phyloP scores from a whole-genome alignment of 2,113 vertebrate genomes.

The Sinocyclocheilus grahami region DNA sequence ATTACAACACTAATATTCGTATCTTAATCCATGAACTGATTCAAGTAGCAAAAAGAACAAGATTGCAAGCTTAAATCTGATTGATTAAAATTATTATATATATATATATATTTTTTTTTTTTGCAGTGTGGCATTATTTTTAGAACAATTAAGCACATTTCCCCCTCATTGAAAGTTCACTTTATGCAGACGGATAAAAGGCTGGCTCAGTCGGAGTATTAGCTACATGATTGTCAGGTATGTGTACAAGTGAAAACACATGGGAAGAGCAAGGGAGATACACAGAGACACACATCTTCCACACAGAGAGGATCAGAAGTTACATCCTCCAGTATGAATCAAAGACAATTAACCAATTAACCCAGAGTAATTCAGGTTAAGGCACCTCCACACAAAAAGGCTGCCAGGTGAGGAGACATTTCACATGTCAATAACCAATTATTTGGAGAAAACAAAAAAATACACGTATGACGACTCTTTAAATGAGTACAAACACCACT shows the following conservation, averaged over 20 bases:
- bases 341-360: slow-evolving; percentile 32
- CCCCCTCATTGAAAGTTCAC: not conserved
- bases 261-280: not conserved
- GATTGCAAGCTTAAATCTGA: not conserved
- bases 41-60: no score
- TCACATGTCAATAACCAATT: not conserved
- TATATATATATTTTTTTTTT: no score
- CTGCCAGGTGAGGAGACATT: not conserved
- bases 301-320: slow-evolving; percentile 7
- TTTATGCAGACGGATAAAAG: not conserved
- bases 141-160: not conserved
- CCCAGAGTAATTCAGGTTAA: slow-evolving; percentile 18
- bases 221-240: not conserved
- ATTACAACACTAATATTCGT: no score
- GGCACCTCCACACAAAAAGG: slow-evolving; percentile 2
- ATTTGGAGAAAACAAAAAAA: no score
- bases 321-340: not conserved
- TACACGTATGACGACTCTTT: not conserved
- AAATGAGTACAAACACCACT: not conserved
- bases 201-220: not conserved
- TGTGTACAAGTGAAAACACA: not conserved
- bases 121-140: not conserved
- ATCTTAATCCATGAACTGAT: no score
- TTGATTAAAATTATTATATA: not conserved
- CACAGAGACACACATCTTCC: not conserved